Evolutionary conservation across 2,888 invertebrate genomes (phyloP).

Genomic region (Pteria penguin): DNA sequence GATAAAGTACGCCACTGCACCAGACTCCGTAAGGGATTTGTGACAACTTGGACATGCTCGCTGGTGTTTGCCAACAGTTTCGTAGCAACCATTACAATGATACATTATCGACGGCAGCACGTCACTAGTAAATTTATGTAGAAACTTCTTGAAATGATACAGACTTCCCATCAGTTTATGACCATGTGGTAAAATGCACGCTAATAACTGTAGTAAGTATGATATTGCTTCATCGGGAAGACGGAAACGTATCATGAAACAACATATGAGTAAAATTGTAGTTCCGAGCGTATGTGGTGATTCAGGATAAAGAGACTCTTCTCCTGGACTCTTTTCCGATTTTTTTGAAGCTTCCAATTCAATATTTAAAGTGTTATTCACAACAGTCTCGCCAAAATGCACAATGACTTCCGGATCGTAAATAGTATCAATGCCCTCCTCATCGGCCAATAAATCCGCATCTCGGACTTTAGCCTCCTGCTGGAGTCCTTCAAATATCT

Average conservation of each 20-base stretch:
- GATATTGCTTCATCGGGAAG: slow-evolving; percentile 27
- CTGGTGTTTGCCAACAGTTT: not conserved
- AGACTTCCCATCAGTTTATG: slow-evolving; percentile 13
- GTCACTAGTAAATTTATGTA: slow-evolving; percentile 7
- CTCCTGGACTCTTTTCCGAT: not conserved
- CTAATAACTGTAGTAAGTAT: slow-evolving; percentile 9
- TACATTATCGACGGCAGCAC: slow-evolving; percentile 12
- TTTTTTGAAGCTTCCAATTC: not conserved
- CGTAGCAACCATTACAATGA: slow-evolving; percentile 3
- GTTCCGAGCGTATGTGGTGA: slow-evolving; percentile 17
- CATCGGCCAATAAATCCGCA: slow-evolving; percentile 10
- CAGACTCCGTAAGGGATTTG: slow-evolving; percentile 14
- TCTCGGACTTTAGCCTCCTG: slow-evolving; percentile 4
- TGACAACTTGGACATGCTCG: slow-evolving; percentile 13
- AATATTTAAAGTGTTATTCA: not conserved
- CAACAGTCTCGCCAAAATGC: not conserved
- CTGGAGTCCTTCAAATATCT: not conserved
- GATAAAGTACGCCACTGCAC: slow-evolving; percentile 34
- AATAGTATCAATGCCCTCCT: not conserved
- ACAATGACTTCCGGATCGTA: not conserved
- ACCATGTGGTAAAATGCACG: slow-evolving; percentile 15
- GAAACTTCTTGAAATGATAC: slow-evolving; percentile 9
- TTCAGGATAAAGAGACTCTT: not conserved
- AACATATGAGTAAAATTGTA: slow-evolving; percentile 21
- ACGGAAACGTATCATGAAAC: slow-evolving; percentile 22